Evolutionary conservation across 2,888 invertebrate genomes (phyloP).

Genomic region (Euphydryas editha): DNA sequence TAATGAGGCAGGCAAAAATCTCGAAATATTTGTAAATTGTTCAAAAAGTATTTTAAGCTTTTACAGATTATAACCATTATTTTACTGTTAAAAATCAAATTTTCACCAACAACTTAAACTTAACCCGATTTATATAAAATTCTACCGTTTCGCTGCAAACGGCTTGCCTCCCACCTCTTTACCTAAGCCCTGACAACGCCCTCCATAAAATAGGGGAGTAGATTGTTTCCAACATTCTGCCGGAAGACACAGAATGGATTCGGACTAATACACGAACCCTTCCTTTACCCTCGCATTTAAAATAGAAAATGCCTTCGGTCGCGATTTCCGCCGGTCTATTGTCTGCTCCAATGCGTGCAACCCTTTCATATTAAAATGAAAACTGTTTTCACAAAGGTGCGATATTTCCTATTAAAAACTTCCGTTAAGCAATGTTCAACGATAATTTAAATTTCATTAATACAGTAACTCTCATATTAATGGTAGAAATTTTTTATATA

Average conservation of each 20-base stretch:
- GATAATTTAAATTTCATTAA: no score
- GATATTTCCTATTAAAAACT: constrained; percentile 48
- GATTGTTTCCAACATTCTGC: constrained; percentile 73
- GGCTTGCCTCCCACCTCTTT: constrained; percentile 39
- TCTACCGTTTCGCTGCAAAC: constrained; percentile 21
- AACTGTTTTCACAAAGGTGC: constrained; percentile 64
- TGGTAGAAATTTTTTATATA: background rate
- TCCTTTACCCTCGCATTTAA: constrained; percentile 68
- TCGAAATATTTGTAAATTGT: background rate
- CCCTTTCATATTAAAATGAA: constrained; percentile 67
- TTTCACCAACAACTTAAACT: constrained; percentile 15
- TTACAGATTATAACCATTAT: background rate
- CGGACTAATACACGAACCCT: constrained; percentile 72
- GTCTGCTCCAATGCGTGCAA: constrained; percentile 73
- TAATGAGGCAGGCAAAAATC: background rate
- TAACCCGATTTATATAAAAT: constrained; percentile 21
- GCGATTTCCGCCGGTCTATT: constrained; percentile 72
- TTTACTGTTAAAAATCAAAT: constrained; percentile 9
- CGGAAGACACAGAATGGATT: constrained; percentile 75
- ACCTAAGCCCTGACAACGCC: constrained; percentile 52
- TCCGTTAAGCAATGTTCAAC: background rate
- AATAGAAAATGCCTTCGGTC: constrained; percentile 73
- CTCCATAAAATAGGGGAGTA: constrained; percentile 68
- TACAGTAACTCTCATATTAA: no score
- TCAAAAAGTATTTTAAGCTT: background rate